phyloP scores from a whole-genome alignment of 1,140 invertebrate species.

The Laupala kohalensis region DNA sequence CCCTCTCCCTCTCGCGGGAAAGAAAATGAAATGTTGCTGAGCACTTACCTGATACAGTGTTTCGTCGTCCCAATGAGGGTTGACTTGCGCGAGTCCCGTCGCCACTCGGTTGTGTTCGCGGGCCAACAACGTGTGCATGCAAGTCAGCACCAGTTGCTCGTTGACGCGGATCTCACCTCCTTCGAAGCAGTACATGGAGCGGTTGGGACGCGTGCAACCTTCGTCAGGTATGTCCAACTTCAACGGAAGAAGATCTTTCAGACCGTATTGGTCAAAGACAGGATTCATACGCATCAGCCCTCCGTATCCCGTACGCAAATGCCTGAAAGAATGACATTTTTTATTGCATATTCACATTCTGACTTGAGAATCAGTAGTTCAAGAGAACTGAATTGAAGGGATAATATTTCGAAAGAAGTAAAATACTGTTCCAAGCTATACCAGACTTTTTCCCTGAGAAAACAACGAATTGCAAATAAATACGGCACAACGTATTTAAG shows the following conservation, averaged over 20 bases:
- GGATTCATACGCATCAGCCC: constrained; percentile 76
- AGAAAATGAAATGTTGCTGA: no score
- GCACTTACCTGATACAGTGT: constrained; percentile 62
- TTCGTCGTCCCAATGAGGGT: constrained; percentile 92
- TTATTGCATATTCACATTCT: not conserved
- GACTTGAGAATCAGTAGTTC: not conserved
- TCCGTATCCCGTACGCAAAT: constrained; percentile 61
- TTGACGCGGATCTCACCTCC: constrained; percentile 87
- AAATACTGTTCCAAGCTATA: no score
- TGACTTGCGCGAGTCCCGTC: constrained; percentile 56
- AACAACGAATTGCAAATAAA: no score
- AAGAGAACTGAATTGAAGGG: no score
- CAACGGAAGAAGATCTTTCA: constrained; percentile 79
- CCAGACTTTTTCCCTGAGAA: no score
- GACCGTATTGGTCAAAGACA: constrained; percentile 70
- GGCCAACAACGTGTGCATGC: constrained; percentile 82
- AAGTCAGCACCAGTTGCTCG: constrained; percentile 78
- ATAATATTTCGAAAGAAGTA: no score
- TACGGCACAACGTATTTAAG: no score
- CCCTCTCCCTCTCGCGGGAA: no score
- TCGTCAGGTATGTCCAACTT: constrained; percentile 82
- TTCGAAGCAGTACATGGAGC: constrained; percentile 84
- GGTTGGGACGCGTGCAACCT: constrained; percentile 78
- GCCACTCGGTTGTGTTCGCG: constrained; percentile 79
- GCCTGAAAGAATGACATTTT: constrained; percentile 33